Evolutionary conservation across 1,140 invertebrate genomes (phyloP), one percentile per base, ranked within the genome.

Genomic region (Diorhabda sublineata): DNA sequence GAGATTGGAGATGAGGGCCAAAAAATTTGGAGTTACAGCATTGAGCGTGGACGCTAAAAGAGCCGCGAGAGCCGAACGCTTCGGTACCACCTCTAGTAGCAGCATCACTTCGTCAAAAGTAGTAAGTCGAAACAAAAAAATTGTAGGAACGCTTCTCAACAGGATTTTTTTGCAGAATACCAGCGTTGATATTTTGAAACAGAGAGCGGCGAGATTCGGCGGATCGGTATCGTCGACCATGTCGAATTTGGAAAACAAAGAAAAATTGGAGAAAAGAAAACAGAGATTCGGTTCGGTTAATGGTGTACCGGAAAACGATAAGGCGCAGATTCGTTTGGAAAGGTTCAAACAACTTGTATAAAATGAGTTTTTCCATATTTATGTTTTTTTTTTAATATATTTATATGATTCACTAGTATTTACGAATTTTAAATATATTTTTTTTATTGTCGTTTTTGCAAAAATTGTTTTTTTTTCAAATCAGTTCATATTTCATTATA

Each of bases 171-270:
- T 75, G 58, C 60, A 76, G 77, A 71, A 71, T 60, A 64, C 74
- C 3, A 77, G 59, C 73, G 83, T 87, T 59, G 90, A 92, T 58
- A 85, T 89, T 43, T 76, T 93, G 2, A 91, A 91, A 75, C 88
- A 91, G 73, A 84, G 91, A 67, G 89, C 89, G 43, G 88, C 92
- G 81, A 83, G 91, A 71, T 93, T 93, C 83, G 91, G 91, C 3
- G 83, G 85, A 11, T 88, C 87, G 7, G 87, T 90, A n/a, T 90
- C 90, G 2, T 86, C 85, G 58, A 82, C 87, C 43, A 86, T 90
- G 81, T 84, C 86, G 56, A 89, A 89, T 76, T 82, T 90, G 69
- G 86, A 89, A 76, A 82, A 85, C 11, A 83, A 89, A 72, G 90
- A 89, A 69, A 87, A 84, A 76, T 81, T 91, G 77, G 87, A 89